Base-by-base conservation (phyloP, 1,140 invertebrate species). In the Phymastichus coffea region DNA sequence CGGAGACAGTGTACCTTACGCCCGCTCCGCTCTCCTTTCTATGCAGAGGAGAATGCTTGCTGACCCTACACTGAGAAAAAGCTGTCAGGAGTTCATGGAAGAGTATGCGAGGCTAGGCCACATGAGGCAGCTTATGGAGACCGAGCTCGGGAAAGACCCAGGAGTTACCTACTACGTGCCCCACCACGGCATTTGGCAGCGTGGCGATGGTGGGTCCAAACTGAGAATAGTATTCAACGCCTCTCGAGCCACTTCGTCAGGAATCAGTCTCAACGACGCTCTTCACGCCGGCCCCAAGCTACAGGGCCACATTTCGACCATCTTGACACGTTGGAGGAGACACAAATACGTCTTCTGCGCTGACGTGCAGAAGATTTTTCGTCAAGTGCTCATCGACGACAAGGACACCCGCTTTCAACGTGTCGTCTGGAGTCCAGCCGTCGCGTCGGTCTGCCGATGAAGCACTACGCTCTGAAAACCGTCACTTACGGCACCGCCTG, bases 171-270 rank as follows among this genome's bases (percentile, higher is more conserved):
- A 37, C 10, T 51, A 51, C 25, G 19, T 51, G 6, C 48, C 48
- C 20, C 33, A 37, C 33, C 40, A 57, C 19, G n/a, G 54, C 4
- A 57, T 57, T 9, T 46, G 43, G 41, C 25, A 46, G 23, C 12
- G 17, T 2, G 7, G 43, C 1, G 43, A 47, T 19, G 12, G 9
- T 3, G 43, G n/a, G 30, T 28, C 9, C 7, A 57, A 57, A 30
- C 17, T 57, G 15, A 23, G 41, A 15, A 41, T 57, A 7, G 54
- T 44, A 8, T 57, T 57, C 54, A 57, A 57, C 41, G 38, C 54
- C 6, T 57, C 54, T 12, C 3, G 41, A 44, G 10, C 40, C 3
- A 44, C 54, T 9, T 33, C 54, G 1, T 15, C 41, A 10, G 55
- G 44, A 14, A 12, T 15, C 14, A 19, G 26, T 10, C 19, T 57